Evolutionary conservation across 1,140 invertebrate genomes (phyloP).

Genomic region (Himalopsyche phryganea): DNA sequence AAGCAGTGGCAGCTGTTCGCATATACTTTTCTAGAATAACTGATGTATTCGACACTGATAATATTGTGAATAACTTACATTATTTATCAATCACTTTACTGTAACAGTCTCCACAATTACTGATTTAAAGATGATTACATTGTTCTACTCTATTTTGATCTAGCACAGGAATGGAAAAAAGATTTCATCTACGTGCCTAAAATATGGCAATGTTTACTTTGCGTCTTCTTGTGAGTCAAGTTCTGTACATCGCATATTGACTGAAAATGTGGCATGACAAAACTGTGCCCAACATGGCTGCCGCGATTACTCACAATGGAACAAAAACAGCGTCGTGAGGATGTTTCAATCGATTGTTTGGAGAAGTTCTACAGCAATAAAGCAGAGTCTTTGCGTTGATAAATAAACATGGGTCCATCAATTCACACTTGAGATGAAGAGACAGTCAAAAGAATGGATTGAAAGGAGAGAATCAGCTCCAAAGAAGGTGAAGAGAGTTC

Average conservation of each 20-base stretch:
- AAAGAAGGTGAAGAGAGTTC: constrained; percentile 38
- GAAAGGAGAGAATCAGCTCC: constrained; percentile 17
- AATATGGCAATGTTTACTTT: too few species aligned
- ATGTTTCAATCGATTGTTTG: constrained; percentile 14
- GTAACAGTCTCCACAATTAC: too few species aligned
- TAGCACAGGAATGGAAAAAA: too few species aligned
- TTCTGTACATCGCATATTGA: constrained; percentile 30
- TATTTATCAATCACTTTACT: too few species aligned
- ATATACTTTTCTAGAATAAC: too few species aligned
- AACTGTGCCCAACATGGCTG: constrained; percentile 34
- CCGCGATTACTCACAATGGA: constrained; percentile 23
- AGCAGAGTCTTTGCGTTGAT: constrained; percentile 32
- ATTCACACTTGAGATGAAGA: constrained; percentile 38
- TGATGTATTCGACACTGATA: too few species aligned
- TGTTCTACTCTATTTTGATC: too few species aligned
- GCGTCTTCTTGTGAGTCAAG: too few species aligned
- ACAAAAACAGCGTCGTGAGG: constrained; percentile 5
- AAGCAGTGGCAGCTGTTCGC: too few species aligned
- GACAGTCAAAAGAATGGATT: constrained; percentile 35
- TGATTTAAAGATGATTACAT: too few species aligned
- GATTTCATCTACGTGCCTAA: too few species aligned
- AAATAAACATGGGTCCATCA: constrained; percentile 38
- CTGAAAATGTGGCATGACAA: constrained; percentile 32
- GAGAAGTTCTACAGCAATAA: constrained; percentile 32
- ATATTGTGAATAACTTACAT: too few species aligned